phyloP scores from a whole-genome alignment of 30 jellyfish, hydroid and myxozoan genomes.

The Cassiopea xamachana region DNA sequence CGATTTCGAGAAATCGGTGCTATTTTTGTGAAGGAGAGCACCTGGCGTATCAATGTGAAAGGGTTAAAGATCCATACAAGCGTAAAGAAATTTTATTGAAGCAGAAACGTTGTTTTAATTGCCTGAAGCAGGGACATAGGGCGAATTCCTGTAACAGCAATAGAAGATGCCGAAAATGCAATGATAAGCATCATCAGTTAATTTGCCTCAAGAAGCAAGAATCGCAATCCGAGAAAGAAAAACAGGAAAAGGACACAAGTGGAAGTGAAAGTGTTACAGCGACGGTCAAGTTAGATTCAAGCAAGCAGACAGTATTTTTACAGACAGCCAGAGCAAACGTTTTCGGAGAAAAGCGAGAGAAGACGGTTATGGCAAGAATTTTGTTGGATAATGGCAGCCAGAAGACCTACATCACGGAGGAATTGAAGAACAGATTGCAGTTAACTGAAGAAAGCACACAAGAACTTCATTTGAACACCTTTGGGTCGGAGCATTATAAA shows the following conservation, averaged over 20 bases:
- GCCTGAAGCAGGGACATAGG: slow-evolving; percentile 5
- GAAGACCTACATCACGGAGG: neutral
- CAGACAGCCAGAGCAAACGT: neutral
- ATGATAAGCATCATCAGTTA: neutral
- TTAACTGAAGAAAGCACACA: neutral
- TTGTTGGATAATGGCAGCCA: neutral
- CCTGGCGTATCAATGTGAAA: neutral
- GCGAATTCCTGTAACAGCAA: slow-evolving; percentile 21
- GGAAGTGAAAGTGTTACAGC: slow-evolving; percentile 26
- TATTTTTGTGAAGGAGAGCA: neutral
- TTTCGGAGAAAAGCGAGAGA: neutral
- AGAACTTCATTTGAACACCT: neutral
- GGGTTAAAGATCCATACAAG: neutral
- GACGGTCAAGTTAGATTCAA: slow-evolving; percentile 9
- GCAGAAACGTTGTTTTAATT: slow-evolving; percentile 12
- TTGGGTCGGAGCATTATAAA: neutral
- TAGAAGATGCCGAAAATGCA: slow-evolving; percentile 18
- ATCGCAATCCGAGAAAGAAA: slow-evolving; percentile 1
- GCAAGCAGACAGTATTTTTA: neutral
- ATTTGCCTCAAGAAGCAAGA: neutral
- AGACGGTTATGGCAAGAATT: neutral
- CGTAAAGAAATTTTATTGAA: neutral
- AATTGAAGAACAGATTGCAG: neutral
- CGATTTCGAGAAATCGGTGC: neutral
- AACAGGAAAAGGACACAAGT: neutral